Evolutionary conservation across 2,113 vertebrate genomes (phyloP).

Genomic region (Perccottus glenii): DNA sequence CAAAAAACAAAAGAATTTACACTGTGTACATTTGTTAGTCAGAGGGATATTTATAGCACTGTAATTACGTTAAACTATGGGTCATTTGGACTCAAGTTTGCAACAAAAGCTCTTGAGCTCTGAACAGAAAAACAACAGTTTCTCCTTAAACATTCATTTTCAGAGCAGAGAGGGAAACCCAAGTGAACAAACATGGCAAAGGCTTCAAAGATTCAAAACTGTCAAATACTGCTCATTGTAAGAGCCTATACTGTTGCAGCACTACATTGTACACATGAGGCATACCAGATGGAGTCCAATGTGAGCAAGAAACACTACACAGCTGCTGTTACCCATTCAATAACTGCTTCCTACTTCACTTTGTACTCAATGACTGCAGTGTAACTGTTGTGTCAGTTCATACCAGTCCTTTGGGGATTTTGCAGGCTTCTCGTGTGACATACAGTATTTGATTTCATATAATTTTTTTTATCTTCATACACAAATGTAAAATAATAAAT

Average conservation of each 20-base stretch:
- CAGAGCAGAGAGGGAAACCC: too few species aligned
- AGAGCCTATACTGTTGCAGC: neutral
- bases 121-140: too few species aligned
- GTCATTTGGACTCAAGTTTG: too few species aligned
- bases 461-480: too few species aligned
- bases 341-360: neutral
- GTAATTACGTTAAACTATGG: too few species aligned
- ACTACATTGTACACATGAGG: slow-evolving; percentile 41
- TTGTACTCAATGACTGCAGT: neutral
- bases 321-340: slow-evolving; percentile 66
- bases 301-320: slow-evolving; percentile 54
- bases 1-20: slow-evolving; percentile 37
- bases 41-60: too few species aligned
- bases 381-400: neutral
- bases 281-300: slow-evolving; percentile 56
- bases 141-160: too few species aligned
- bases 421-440: neutral
- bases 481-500: too few species aligned
- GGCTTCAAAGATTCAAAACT: too few species aligned
- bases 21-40: slow-evolving; percentile 10
- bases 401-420: neutral
- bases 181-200: too few species aligned
- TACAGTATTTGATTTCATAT: too few species aligned
- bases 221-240: neutral
- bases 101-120: too few species aligned